A percentile compares a stretch with the other conserved stretches of the same genome.
These are phyloP conservation scores for Acestrorhynchus altus DNA, from an alignment of 2,797 vertebrate genomes.

Conservation along the genomic window DNA sequence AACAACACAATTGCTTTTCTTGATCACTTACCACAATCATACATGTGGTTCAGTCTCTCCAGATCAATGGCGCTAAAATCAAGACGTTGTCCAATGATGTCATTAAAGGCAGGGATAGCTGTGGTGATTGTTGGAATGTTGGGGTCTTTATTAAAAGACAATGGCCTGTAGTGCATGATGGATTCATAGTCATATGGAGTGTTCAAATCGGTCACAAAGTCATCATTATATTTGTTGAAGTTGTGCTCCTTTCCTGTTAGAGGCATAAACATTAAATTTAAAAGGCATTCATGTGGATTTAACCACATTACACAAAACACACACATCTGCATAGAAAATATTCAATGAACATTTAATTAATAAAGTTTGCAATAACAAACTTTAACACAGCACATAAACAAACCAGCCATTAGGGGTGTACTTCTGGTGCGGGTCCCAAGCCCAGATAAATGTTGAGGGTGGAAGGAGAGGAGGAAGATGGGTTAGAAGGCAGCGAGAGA, in stretches of 20 bases:
- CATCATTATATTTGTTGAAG: conserved; percentile 82
- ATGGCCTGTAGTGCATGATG: conserved; percentile 87
- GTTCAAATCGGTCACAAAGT: conserved; percentile 85
- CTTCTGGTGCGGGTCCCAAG: too few relatives aligned
- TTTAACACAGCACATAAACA: too few relatives aligned
- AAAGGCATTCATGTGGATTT: background rate
- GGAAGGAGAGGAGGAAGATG: too few relatives aligned
- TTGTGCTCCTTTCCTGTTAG: conserved; percentile 80
- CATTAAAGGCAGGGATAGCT: conserved; percentile 83
- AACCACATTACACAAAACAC: background rate
- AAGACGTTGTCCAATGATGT: conserved; percentile 88
- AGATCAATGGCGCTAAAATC: conserved; percentile 87
- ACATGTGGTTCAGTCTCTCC: conserved; percentile 89
- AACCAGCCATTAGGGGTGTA: too few relatives aligned
- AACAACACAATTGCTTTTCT: background rate
- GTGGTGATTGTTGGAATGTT: conserved; percentile 86
- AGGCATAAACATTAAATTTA: background rate
- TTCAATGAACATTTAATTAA: too few relatives aligned
- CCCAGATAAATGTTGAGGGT: too few relatives aligned
- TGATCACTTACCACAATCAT: conserved; percentile 87
- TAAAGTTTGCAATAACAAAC: too few relatives aligned
- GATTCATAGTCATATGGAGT: conserved; percentile 92
- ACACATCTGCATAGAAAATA: too few relatives aligned
- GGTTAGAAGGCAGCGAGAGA: too few relatives aligned
- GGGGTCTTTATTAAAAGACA: conserved; percentile 87